phyloP scores from a whole-genome alignment of 2,797 vertebrate species.

The Tympanoctomys barrerae region DNA sequence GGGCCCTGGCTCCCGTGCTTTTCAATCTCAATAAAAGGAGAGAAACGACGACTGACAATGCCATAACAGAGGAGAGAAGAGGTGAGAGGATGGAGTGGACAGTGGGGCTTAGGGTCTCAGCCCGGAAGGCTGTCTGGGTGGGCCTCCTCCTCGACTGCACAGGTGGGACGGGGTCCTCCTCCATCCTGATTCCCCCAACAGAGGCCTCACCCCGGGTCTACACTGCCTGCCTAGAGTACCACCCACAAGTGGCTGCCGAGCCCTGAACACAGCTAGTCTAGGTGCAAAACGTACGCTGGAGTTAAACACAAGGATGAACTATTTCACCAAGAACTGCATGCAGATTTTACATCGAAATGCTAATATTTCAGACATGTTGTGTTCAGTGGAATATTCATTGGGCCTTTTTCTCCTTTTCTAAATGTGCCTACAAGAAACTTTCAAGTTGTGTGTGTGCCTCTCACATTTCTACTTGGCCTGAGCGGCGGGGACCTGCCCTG shows the following conservation, averaged over 20 bases:
- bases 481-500: neutral
- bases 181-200: neutral
- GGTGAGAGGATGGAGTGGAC: neutral
- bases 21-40: neutral
- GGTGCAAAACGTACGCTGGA: neutral
- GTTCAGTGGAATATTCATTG: neutral
- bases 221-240: neutral
- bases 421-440: neutral
- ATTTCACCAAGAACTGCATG: neutral
- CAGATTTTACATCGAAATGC: neutral
- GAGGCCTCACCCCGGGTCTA: neutral
- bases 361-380: neutral
- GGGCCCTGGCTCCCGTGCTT: neutral
- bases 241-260: neutral
- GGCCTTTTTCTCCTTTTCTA: neutral
- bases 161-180: neutral
- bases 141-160: neutral
- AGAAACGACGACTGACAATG: neutral
- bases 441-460: neutral
- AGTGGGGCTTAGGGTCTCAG: neutral
- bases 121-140: neutral
- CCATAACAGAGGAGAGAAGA: neutral
- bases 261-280: neutral
- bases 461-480: neutral
- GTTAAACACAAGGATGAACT: neutral